Percentiles rank a stretch among this genome's conserved stretches.
phyloP scores from a whole-genome alignment of 2,888 invertebrate species.

The Stomorhina lunata region DNA sequence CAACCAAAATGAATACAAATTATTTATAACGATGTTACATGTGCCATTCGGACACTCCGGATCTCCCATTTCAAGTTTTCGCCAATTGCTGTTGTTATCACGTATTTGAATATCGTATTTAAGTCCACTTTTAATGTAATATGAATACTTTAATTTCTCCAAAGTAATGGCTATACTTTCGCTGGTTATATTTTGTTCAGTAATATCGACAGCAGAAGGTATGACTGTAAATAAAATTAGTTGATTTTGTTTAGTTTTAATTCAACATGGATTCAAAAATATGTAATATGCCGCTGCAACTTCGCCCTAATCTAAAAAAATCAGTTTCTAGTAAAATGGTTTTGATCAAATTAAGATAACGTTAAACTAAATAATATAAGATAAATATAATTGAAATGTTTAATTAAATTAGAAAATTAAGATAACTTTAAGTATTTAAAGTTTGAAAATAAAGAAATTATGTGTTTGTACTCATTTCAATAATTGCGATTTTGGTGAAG shows the following conservation, averaged over 20 bases:
- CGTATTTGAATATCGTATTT: slow-evolving; percentile 68
- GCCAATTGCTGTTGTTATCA: slow-evolving; percentile 76
- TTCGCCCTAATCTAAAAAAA: no score
- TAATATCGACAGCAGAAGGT: slow-evolving; percentile 68
- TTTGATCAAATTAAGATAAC: no score
- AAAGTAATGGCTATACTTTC: slow-evolving; percentile 69
- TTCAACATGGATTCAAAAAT: no score
- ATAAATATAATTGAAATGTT: no score
- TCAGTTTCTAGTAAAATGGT: no score
- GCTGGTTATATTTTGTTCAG: slow-evolving; percentile 65
- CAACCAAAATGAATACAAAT: slow-evolving; percentile 53
- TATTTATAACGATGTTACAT: slow-evolving; percentile 25
- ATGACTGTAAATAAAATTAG: slow-evolving; percentile 65
- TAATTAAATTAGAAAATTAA: no score
- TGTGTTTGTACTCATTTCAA: no score
- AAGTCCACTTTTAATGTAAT: slow-evolving; percentile 65
- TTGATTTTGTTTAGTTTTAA: neutral
- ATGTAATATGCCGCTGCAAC: no score
- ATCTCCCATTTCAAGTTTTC: slow-evolving; percentile 81
- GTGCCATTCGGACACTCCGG: slow-evolving; percentile 79
- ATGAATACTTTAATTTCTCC: slow-evolving; percentile 63
- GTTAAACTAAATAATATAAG: no score
- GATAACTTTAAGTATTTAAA: no score
- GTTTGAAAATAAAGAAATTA: no score
- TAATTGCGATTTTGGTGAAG: no score